phyloP scores from a whole-genome alignment of 1,140 invertebrate genomes.

The Zaprionus davidi region DNA sequence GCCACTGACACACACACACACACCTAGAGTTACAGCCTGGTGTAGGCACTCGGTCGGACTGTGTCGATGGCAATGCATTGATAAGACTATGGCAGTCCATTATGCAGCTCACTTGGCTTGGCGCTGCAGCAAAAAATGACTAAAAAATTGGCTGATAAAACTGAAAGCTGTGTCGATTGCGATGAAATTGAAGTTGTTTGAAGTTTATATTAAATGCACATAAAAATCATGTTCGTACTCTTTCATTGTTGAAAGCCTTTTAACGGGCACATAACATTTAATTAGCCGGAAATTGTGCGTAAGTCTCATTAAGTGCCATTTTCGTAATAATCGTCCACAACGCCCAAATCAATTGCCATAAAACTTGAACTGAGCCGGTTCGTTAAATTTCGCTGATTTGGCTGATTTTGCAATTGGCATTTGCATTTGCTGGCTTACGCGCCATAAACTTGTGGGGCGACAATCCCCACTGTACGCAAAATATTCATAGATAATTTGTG shows the following conservation, averaged over 20 bases:
- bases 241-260: background rate
- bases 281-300: conserved; percentile 31
- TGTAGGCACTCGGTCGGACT: conserved; percentile 38
- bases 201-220: background rate
- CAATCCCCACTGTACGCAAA: background rate
- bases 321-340: conserved; percentile 4
- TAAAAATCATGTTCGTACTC: background rate
- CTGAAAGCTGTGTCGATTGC: conserved; percentile 21
- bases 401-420: conserved; percentile 26
- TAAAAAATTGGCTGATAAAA: conserved; percentile 41
- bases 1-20: conserved; percentile 2
- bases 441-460: conserved; percentile 26
- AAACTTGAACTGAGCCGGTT: conserved; percentile 35
- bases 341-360: conserved; percentile 29
- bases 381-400: conserved; percentile 45
- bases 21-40: background rate
- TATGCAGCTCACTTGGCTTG: conserved; percentile 72
- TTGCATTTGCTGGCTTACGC: conserved; percentile 20
- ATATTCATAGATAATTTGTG: conserved; percentile 35
- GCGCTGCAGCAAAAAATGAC: conserved; percentile 30
- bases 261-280: conserved; percentile 12
- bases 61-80: conserved; percentile 62
- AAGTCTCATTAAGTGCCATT: conserved; percentile 19
- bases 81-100: conserved; percentile 71
- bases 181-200: conserved; percentile 9